Evolutionary conservation across 1,140 invertebrate species (phyloP).

Genomic region (Brachionus sp.): DNA sequence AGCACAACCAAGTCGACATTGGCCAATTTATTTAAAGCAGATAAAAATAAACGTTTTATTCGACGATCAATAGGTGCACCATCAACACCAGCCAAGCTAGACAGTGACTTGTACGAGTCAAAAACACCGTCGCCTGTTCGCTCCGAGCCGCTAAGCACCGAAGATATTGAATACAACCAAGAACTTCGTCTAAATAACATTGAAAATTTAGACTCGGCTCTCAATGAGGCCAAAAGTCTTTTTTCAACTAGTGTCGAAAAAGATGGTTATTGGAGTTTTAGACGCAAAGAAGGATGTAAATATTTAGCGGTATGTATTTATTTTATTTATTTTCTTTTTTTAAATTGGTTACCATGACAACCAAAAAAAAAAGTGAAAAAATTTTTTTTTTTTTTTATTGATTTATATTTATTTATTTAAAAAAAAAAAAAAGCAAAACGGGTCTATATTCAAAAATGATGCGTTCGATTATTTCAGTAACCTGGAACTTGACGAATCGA

Average conservation of each 20-base stretch:
- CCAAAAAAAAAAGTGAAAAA: neutral
- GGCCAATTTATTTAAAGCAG: neutral
- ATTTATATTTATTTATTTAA: too few relatives aligned
- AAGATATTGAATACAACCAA: slow-evolving; percentile 34
- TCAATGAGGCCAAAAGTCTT: neutral
- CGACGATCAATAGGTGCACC: neutral
- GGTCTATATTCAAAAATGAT: slow-evolving; percentile 42
- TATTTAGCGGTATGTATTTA: slow-evolving; percentile 30
- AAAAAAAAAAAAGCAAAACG: neutral
- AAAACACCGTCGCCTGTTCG: slow-evolving; percentile 8
- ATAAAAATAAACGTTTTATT: neutral
- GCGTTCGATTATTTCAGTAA: slow-evolving; percentile 12
- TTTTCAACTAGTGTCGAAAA: slow-evolving; percentile 24
- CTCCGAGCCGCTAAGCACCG: neutral
- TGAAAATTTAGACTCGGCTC: neutral
- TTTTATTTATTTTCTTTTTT: too few relatives aligned
- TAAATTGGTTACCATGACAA: neutral
- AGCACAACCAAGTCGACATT: neutral
- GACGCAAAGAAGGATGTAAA: slow-evolving; percentile 46
- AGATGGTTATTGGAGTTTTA: slow-evolving; percentile 42
- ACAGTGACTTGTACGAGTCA: neutral
- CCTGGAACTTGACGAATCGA: neutral
- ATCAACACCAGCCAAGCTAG: neutral
- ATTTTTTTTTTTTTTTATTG: too few relatives aligned
- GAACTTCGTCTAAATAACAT: slow-evolving; percentile 13